Conservation (phyloP, 2,888 invertebrate genomes). For the Coleophora deauratella region DNA sequence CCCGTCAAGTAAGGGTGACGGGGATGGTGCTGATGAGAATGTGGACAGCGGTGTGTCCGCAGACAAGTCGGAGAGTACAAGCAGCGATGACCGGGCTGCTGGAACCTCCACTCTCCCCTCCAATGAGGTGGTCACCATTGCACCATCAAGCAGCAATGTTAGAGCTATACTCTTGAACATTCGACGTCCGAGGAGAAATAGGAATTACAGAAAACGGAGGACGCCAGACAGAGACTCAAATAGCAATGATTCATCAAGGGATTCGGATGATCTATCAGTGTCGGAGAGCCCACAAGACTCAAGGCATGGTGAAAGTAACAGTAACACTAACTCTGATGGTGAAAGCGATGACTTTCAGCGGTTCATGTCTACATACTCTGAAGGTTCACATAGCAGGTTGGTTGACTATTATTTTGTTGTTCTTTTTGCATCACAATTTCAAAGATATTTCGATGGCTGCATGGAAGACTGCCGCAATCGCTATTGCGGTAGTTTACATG, state of each 20-base stretch:
- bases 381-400: conserved; percentile 38
- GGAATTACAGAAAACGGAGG: conserved; percentile 58
- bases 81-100: conserved; percentile 47
- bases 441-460: too few relatives aligned
- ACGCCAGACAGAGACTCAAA: conserved; percentile 54
- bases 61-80: conserved; percentile 64
- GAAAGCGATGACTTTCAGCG: conserved; percentile 36
- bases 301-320: conserved; percentile 27
- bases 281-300: conserved; percentile 31
- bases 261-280: conserved; percentile 55
- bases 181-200: conserved; percentile 38
- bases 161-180: conserved; percentile 49
- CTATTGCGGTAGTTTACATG: too few relatives aligned
- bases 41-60: conserved; percentile 62
- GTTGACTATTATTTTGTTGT: conserved; percentile 16
- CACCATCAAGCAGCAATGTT: conserved; percentile 53
- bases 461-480: too few relatives aligned
- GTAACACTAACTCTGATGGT: conserved; percentile 26
- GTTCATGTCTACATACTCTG: conserved; percentile 32
- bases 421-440: background rate
- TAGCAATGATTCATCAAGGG: conserved; percentile 48
- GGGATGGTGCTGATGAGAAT: conserved; percentile 52
- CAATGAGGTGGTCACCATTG: conserved; percentile 48
- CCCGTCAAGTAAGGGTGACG: conserved; percentile 29
- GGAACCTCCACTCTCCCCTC: conserved; percentile 36